Evolutionary conservation across 2,888 invertebrate species (phyloP), one percentile per base, ranked within the genome.

Genomic region (Drosophila atripex): DNA sequence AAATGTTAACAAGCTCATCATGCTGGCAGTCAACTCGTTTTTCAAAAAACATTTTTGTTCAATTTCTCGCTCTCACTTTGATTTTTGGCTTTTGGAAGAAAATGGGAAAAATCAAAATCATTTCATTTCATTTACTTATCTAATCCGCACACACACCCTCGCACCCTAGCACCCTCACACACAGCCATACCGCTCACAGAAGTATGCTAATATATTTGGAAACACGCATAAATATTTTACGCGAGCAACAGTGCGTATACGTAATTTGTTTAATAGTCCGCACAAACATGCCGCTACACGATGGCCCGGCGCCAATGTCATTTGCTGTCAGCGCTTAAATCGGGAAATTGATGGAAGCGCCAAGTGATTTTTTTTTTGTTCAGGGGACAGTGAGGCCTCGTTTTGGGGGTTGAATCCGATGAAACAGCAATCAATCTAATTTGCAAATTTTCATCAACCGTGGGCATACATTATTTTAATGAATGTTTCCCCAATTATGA

Each of bases 191-290:
- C 3, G 23, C 64, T 46, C 53, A 23, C 28, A 64, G 25, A 53
- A 73, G 66, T 71, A 66, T 73, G 71, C 66, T 73, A 73, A 72
- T 73, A 66, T 59, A 73, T 72, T 80, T 53, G 18, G 61, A 66
- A 73, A 61, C 51, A 75, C 52, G 69, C 87, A 87, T 87, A 76
- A 87, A 87, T 87, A 80, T 84, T 82, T 82, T 65, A 80, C 66
- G 76, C 66, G 76, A 60, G 68, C 87, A 86, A 74, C 87, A 72
- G 87, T 70, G 87, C 80, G 80, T 84, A 82, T 82, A 78, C 78
- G 85, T 68, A 76, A 86, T 85, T 76, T 86, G 74, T 55, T 78
- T 76, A 82, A 82, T 80, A 82, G 80, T 55, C 77, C 84, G 60
- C 80, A 83, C 80, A 77, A 77, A 68, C 65, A 66, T 61, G 41